These are phyloP conservation scores for Frankliniella fusca DNA, from an alignment of 2,888 invertebrate species.

Conservation along the genomic window DNA sequence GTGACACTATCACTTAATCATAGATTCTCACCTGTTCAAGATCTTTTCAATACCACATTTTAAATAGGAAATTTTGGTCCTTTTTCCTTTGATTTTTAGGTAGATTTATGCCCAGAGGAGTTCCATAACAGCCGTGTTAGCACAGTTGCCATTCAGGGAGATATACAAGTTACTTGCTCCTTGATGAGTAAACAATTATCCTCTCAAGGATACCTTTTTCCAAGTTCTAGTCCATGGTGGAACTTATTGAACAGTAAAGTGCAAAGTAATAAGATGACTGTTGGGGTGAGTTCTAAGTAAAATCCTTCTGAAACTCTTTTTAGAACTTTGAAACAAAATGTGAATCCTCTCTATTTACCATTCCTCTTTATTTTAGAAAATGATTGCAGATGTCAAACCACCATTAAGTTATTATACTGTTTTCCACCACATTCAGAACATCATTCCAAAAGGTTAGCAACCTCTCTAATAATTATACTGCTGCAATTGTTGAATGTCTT, in stretches of 20 bases:
- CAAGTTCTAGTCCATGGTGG: constrained; percentile 70
- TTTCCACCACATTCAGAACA: constrained; percentile 73
- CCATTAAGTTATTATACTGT: constrained; percentile 94
- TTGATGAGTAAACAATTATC: constrained; percentile 59
- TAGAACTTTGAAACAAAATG: constrained; percentile 31
- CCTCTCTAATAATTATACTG: neutral
- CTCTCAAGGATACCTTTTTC: constrained; percentile 57
- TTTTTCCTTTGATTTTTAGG: constrained; percentile 49
- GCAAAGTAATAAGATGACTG: constrained; percentile 64
- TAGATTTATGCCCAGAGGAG: constrained; percentile 86
- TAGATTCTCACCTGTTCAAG: constrained; percentile 22
- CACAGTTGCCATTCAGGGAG: constrained; percentile 77
- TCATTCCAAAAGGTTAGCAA: constrained; percentile 58
- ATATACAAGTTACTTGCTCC: constrained; percentile 68
- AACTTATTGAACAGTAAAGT: constrained; percentile 63
- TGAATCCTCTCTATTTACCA: constrained; percentile 33
- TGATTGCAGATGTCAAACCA: constrained; percentile 63
- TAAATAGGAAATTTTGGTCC: constrained; percentile 3
- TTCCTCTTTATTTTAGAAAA: constrained; percentile 49
- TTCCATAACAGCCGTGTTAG: constrained; percentile 83
- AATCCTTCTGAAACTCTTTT: constrained; percentile 30
- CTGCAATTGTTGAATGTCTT: constrained; percentile 9
- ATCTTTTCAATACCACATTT: constrained; percentile 11
- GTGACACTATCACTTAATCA: neutral
- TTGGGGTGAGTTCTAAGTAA: constrained; percentile 53